A percentile compares a stretch with the other conserved stretches of the same genome.
phyloP scores from a whole-genome alignment of 2,797 vertebrate genomes.

The Paramormyrops hopkinsi region DNA sequence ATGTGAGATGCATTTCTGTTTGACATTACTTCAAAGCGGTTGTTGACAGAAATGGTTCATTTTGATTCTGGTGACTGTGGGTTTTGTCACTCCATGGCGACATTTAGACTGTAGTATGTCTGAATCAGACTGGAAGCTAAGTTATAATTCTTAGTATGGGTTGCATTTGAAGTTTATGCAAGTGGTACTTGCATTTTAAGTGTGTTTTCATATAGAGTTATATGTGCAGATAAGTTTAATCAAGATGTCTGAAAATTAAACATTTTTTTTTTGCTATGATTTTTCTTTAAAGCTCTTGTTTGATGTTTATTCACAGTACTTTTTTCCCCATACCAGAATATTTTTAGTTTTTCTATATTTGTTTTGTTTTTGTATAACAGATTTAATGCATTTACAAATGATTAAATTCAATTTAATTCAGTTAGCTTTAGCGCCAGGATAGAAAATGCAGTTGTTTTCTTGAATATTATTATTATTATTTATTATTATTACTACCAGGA shows the following conservation, averaged over 20 bases:
- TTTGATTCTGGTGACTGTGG: neutral
- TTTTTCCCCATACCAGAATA: neutral
- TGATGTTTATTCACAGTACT: neutral
- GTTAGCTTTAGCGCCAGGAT: neutral
- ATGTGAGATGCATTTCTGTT: neutral
- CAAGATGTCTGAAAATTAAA: neutral
- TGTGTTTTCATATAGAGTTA: neutral
- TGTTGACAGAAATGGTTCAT: conserved; percentile 13
- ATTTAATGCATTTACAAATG: neutral
- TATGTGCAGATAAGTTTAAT: neutral
- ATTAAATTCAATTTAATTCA: neutral
- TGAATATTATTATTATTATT: neutral
- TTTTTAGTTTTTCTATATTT: neutral
- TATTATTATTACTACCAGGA: neutral
- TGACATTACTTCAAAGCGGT: neutral
- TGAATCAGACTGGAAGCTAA: conserved; percentile 15
- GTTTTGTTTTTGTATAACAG: neutral
- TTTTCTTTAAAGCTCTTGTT: neutral
- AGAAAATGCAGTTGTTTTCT: neutral
- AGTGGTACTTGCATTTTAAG: conserved; percentile 7
- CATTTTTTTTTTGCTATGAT: neutral
- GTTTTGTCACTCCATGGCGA: conserved; percentile 5
- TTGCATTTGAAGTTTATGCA: conserved; percentile 1
- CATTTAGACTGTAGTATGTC: neutral
- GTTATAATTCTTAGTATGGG: conserved; percentile 2